Percentiles rank a stretch among this genome's conserved stretches.
Conservation (phyloP, 2,797 vertebrate genomes). For the Peromyscus eremicus region DNA sequence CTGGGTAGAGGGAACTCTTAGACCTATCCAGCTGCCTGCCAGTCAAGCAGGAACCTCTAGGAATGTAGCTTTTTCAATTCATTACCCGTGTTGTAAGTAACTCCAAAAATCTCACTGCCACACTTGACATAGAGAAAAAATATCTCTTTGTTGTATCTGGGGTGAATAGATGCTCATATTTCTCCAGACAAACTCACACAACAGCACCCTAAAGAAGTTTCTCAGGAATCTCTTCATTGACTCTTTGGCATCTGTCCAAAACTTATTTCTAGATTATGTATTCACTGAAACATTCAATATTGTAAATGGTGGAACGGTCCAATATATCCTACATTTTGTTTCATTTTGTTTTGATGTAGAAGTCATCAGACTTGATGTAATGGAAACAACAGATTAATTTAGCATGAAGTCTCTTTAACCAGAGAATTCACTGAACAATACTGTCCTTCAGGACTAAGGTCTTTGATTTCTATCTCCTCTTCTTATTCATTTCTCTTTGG, state of each 20-base stretch:
- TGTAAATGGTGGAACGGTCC: background rate
- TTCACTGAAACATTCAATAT: background rate
- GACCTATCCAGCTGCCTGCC: background rate
- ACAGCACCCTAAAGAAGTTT: background rate
- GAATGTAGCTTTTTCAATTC: background rate
- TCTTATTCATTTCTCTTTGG: slow-evolving; percentile 63
- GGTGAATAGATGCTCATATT: background rate
- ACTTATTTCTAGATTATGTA: background rate
- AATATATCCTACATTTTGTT: slow-evolving; percentile 30
- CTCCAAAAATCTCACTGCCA: background rate
- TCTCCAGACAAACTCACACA: background rate
- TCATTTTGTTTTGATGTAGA: background rate
- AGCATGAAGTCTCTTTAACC: slow-evolving; percentile 34
- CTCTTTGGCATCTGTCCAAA: slow-evolving; percentile 12
- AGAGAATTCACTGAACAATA: slow-evolving; percentile 13
- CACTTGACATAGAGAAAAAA: too few species aligned
- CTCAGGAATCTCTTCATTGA: background rate
- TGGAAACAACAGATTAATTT: background rate
- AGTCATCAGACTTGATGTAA: background rate
- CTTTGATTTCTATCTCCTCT: slow-evolving; percentile 58
- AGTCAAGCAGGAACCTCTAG: background rate
- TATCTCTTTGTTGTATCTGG: background rate
- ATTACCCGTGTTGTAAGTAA: background rate
- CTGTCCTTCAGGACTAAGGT: background rate
- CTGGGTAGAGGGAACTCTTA: background rate